Percentiles rank a stretch among this genome's conserved stretches.
These are phyloP conservation scores for Campylomormyrus numenius DNA, from an alignment of 2,113 vertebrate species.

Conservation along the genomic window DNA sequence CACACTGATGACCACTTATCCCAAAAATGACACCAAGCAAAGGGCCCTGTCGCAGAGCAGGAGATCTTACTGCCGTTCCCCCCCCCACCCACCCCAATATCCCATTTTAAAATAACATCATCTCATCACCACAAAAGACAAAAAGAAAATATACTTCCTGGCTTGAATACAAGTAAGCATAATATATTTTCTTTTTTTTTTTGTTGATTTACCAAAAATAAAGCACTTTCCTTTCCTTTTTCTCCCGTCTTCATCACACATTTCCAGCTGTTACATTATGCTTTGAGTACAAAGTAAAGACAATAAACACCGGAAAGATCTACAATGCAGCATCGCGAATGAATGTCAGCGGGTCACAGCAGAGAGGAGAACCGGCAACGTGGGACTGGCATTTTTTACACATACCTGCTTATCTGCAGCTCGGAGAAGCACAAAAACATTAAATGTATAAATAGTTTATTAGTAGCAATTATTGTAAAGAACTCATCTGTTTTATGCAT, in stretches of 20 bases:
- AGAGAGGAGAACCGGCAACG: conserved; percentile 30
- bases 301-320: conserved; percentile 62
- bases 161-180: conserved; percentile 79
- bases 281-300: conserved; percentile 70
- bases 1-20: not conserved
- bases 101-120: conserved; percentile 70
- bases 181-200: conserved; percentile 56
- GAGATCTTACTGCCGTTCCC: not conserved
- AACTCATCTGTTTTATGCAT: conserved; percentile 35
- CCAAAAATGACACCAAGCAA: not conserved
- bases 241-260: conserved; percentile 50
- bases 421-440: conserved; percentile 48
- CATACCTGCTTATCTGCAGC: conserved; percentile 50
- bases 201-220: conserved; percentile 82
- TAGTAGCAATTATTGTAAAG: conserved; percentile 40
- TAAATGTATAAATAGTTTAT: conserved; percentile 62
- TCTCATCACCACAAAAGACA: conserved; percentile 72
- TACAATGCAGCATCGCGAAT: conserved; percentile 60
- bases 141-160: conserved; percentile 70
- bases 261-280: conserved; percentile 66
- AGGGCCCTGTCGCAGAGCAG: not conserved
- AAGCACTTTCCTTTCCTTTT: conserved; percentile 74
- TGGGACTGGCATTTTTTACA: conserved; percentile 14
- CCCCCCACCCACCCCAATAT: not conserved
- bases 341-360: conserved; percentile 46